Percentiles rank a stretch among this genome's conserved stretches.
Conservation (phyloP, 2,113 vertebrate species). For the Ictalurus punctatus region DNA sequence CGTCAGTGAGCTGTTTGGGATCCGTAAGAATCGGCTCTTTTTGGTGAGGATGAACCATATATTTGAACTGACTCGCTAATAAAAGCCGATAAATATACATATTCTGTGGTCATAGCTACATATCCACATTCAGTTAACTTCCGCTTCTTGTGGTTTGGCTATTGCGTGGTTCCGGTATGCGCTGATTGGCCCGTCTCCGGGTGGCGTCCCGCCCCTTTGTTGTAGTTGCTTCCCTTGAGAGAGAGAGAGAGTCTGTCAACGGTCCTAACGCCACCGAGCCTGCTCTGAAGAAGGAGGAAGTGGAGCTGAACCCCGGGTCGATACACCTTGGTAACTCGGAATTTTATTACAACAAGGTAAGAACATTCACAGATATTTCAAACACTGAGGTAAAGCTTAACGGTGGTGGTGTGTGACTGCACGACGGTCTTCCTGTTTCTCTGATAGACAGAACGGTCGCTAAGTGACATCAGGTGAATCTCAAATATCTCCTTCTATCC, state of each 20-base stretch:
- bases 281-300: not conserved
- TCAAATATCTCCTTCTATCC: not conserved
- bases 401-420: not conserved
- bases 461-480: not conserved
- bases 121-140: not conserved
- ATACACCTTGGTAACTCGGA: fast-evolving
- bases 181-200: not conserved
- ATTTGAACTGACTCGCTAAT: not conserved
- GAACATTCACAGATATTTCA: not conserved
- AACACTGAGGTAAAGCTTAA: too few relatives aligned
- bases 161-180: not conserved
- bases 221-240: too few relatives aligned
- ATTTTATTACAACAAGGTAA: not conserved
- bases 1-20: not conserved
- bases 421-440: not conserved
- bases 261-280: too few relatives aligned
- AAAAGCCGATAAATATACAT: not conserved
- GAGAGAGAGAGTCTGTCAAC: too few relatives aligned
- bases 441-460: not conserved
- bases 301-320: not conserved
- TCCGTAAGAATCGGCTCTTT: not conserved
- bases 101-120: not conserved
- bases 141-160: not conserved
- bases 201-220: not conserved
- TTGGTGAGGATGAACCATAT: not conserved